phyloP scores from a whole-genome alignment of 2,113 vertebrate genomes.

The Spheniscus mendiculus region DNA sequence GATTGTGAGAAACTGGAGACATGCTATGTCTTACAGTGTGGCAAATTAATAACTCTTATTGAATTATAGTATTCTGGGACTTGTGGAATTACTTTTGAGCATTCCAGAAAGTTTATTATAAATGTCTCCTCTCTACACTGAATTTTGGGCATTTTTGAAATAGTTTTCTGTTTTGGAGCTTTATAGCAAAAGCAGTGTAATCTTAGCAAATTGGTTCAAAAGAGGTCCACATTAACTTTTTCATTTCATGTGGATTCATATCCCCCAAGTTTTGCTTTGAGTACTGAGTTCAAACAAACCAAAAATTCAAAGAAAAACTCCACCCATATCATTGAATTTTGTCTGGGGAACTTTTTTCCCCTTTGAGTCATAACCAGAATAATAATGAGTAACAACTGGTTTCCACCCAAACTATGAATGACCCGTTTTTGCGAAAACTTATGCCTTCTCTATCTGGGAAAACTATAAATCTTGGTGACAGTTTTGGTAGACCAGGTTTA shows the following conservation, averaged over 20 bases:
- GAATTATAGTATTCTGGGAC: background rate
- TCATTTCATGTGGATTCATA: conserved; percentile 22
- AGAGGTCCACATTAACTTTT: background rate
- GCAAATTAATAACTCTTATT: background rate
- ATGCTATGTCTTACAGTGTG: background rate
- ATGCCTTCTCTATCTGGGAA: background rate
- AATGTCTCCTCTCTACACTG: background rate
- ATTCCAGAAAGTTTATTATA: background rate
- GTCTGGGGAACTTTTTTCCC: background rate
- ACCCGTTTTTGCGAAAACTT: background rate
- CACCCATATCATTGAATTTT: conserved; percentile 37
- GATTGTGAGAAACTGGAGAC: background rate
- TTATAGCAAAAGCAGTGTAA: background rate
- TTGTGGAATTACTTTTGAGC: background rate
- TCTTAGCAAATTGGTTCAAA: background rate
- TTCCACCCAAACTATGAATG: conserved; percentile 10
- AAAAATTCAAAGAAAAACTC: conserved; percentile 20
- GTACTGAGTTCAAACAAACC: conserved; percentile 24
- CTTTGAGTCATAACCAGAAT: conserved; percentile 22
- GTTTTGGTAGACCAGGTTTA: background rate
- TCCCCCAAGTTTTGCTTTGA: background rate
- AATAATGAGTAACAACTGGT: conserved; percentile 48
- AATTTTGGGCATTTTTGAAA: background rate
- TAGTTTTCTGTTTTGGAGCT: background rate
- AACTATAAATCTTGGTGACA: background rate